These are phyloP conservation scores for Folsomia candida DNA, from an alignment of 2,888 invertebrate genomes.

Conservation along the genomic window DNA sequence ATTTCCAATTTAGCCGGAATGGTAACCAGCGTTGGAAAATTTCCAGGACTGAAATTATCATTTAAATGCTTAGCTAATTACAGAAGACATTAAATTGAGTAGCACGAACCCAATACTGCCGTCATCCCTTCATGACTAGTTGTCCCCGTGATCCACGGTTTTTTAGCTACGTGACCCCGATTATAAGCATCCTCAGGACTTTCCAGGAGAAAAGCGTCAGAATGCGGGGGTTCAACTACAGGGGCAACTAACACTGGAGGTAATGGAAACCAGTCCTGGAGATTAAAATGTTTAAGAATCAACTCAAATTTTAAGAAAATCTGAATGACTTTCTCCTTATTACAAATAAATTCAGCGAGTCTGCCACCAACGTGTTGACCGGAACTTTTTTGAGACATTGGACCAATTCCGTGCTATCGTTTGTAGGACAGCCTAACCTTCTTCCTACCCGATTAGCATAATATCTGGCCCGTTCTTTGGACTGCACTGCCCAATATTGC, in stretches of 20 bases:
- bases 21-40: conserved; percentile 19
- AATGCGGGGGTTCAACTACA: conserved; percentile 29
- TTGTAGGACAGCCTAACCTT: conserved; percentile 22
- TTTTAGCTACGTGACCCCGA: conserved; percentile 31
- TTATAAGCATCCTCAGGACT: conserved; percentile 41
- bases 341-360: conserved; percentile 30
- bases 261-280: conserved; percentile 40
- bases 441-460: conserved; percentile 19
- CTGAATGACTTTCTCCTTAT: too few species aligned
- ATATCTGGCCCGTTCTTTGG: conserved; percentile 12
- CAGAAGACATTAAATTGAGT: background rate
- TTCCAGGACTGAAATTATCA: conserved; percentile 26
- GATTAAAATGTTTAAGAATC: background rate
- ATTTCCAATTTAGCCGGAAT: conserved; percentile 32
- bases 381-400: conserved; percentile 18
- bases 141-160: conserved; percentile 39
- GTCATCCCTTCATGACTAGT: conserved; percentile 42
- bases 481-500: conserved; percentile 25
- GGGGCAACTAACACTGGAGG: conserved; percentile 41
- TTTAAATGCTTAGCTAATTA: background rate
- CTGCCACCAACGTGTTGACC: conserved; percentile 22
- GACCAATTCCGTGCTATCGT: conserved; percentile 18
- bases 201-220: conserved; percentile 39
- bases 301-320: background rate
- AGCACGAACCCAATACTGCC: conserved; percentile 21